Evolutionary conservation across 1,140 invertebrate genomes (phyloP).

Genomic region (Conus ventricosus): DNA sequence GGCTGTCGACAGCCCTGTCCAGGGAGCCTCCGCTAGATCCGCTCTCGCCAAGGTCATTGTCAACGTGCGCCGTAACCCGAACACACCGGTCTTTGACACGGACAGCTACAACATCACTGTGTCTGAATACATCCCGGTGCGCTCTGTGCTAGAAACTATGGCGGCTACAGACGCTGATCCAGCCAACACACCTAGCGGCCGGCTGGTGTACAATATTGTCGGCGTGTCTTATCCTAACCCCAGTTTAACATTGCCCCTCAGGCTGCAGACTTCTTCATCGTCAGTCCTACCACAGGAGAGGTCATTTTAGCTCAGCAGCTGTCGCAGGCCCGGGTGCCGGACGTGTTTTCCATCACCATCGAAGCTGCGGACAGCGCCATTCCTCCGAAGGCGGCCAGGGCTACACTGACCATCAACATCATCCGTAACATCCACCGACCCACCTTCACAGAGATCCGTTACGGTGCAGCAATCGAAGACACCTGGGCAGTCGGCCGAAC

Average conservation of each 20-base stretch:
- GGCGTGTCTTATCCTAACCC: slow-evolving; percentile 13
- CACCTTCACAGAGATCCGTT: slow-evolving; percentile 36
- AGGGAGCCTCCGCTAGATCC: slow-evolving; percentile 32
- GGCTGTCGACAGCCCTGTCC: slow-evolving; percentile 32
- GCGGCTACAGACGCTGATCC: slow-evolving; percentile 55
- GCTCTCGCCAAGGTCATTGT: slow-evolving; percentile 50
- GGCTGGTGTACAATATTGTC: slow-evolving; percentile 46
- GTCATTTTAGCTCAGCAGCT: slow-evolving; percentile 52
- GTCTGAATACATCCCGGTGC: slow-evolving; percentile 49
- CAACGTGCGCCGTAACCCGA: slow-evolving; percentile 56
- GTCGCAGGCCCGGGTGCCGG: slow-evolving; percentile 42
- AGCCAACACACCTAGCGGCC: slow-evolving; percentile 49
- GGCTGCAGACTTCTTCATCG: slow-evolving; percentile 45
- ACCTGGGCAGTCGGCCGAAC: slow-evolving; percentile 45
- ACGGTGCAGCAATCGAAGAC: slow-evolving; percentile 44
- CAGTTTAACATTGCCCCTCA: slow-evolving; percentile 20
- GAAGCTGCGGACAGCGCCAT: slow-evolving; percentile 47
- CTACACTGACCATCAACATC: slow-evolving; percentile 76
- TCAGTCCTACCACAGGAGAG: slow-evolving; percentile 49
- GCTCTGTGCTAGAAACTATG: slow-evolving; percentile 36
- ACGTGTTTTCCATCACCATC: slow-evolving; percentile 52
- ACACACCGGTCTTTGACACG: slow-evolving; percentile 50
- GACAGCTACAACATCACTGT: slow-evolving; percentile 47
- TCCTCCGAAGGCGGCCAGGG: slow-evolving; percentile 42
- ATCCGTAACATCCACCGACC: slow-evolving; percentile 78